Percentiles rank a stretch among this genome's conserved stretches.
These are phyloP conservation scores for Gymnoscopelus microlampas DNA, from an alignment of 2,797 vertebrate genomes.

Conservation along the genomic window DNA sequence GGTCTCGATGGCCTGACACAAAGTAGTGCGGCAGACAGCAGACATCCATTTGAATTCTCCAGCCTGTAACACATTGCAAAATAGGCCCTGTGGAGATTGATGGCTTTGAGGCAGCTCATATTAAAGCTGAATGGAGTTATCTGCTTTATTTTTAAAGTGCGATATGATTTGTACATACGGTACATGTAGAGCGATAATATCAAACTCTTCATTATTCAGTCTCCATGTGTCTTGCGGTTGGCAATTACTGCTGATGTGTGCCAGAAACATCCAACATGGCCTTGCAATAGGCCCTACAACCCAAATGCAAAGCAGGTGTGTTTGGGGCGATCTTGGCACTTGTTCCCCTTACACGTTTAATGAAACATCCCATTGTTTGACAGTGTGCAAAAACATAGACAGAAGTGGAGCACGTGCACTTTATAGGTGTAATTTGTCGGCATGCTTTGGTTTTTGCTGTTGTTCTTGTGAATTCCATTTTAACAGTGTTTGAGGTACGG, in stretches of 20 bases:
- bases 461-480: conserved; percentile 32
- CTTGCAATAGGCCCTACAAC: conserved; percentile 29
- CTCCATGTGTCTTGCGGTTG: conserved; percentile 9
- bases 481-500: conserved; percentile 29
- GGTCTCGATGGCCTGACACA: conserved; percentile 6
- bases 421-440: conserved; percentile 40
- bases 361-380: conserved; percentile 25
- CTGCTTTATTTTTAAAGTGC: neutral
- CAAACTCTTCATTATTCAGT: conserved; percentile 4
- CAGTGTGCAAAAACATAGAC: conserved; percentile 10
- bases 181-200: neutral
- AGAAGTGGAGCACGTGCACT: conserved; percentile 29
- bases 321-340: conserved; percentile 29
- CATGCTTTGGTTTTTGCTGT: conserved; percentile 17
- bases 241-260: conserved; percentile 17
- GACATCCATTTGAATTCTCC: conserved; percentile 20
- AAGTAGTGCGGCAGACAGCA: neutral
- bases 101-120: neutral
- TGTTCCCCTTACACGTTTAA: neutral
- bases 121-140: neutral
- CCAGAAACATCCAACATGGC: conserved; percentile 13
- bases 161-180: neutral
- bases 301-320: conserved; percentile 45
- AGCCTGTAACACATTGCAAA: conserved; percentile 6
- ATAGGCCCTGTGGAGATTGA: neutral